These are phyloP conservation scores for Enhydra lutris DNA, from an alignment of 2,113 vertebrate genomes.

Conservation along the genomic window DNA sequence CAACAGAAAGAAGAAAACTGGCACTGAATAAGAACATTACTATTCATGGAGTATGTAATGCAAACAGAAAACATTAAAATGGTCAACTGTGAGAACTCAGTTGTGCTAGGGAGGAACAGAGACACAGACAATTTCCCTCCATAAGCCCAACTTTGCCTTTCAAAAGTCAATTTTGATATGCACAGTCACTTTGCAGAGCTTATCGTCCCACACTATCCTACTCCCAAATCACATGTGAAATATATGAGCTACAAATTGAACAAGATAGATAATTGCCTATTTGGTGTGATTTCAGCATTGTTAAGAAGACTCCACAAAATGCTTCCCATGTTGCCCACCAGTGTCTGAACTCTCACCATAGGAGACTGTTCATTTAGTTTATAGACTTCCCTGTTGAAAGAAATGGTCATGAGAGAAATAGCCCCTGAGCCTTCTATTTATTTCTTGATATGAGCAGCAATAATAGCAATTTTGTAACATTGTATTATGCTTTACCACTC, in stretches of 20 bases:
- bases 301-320: background rate
- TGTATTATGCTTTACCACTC: background rate
- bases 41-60: background rate
- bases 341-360: background rate
- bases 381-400: background rate
- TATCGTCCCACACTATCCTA: background rate
- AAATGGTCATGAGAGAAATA: background rate
- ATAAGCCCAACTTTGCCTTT: background rate
- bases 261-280: background rate
- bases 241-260: background rate
- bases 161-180: background rate
- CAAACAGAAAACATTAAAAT: background rate
- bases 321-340: background rate
- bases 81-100: background rate
- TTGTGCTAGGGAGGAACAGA: background rate
- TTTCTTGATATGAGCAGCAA: background rate
- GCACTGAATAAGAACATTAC: background rate
- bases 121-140: background rate
- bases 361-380: background rate
- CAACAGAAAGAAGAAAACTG: background rate
- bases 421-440: background rate
- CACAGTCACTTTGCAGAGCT: background rate
- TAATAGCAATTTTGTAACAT: background rate
- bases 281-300: slow-evolving; percentile 19
- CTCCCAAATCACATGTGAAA: background rate